These are phyloP conservation scores for Temnothorax ravouxi DNA, from an alignment of 2,888 invertebrate genomes.

Conservation along the genomic window DNA sequence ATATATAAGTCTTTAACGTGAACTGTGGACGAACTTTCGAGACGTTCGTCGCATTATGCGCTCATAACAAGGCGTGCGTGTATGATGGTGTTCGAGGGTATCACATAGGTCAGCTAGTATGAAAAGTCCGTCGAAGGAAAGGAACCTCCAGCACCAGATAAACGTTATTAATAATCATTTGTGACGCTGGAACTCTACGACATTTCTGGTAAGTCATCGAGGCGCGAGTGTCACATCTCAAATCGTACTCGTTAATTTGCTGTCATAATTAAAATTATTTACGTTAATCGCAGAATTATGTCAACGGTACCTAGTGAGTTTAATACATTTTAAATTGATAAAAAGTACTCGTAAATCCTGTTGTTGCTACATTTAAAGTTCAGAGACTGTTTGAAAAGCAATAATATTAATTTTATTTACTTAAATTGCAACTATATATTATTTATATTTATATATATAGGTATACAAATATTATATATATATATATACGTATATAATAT, in stretches of 20 bases:
- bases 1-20: background rate
- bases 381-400: background rate
- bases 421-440: background rate
- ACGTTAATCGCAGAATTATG: background rate
- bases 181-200: slow-evolving; percentile 52
- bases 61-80: slow-evolving; percentile 5
- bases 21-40: slow-evolving; percentile 32
- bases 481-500: background rate
- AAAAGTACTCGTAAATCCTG: background rate
- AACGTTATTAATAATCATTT: slow-evolving; percentile 71
- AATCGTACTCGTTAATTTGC: background rate
- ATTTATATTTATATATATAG: background rate
- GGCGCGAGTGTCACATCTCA: slow-evolving; percentile 6
- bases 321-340: background rate
- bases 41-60: slow-evolving; percentile 19
- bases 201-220: slow-evolving; percentile 11
- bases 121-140: slow-evolving; percentile 66
- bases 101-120: slow-evolving; percentile 70
- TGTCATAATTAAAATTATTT: slow-evolving; percentile 6
- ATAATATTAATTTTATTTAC: background rate
- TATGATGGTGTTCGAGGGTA: slow-evolving; percentile 68
- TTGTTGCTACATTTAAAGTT: background rate
- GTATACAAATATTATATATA: background rate
- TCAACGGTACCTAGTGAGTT: background rate
- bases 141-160: slow-evolving; percentile 67